Conservation (phyloP, 1,140 invertebrate genomes). For the Sinonovacula constricta region DNA sequence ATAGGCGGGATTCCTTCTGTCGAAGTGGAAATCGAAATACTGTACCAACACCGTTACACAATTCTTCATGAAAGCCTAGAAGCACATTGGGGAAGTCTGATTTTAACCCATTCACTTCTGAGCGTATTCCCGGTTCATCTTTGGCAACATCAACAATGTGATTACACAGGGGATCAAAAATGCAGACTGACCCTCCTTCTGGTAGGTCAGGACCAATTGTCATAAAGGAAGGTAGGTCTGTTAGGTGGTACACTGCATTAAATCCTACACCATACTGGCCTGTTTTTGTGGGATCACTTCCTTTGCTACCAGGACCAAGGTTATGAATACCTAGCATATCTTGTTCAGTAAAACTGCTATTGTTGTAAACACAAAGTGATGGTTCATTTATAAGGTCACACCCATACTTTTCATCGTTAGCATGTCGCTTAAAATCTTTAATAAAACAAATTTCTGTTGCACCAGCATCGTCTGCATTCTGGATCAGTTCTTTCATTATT, state of each 20-base stretch:
- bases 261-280: constrained; percentile 76
- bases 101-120: constrained; percentile 50
- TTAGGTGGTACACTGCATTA: constrained; percentile 76
- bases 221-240: constrained; percentile 73
- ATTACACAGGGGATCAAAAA: constrained; percentile 72
- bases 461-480: constrained; percentile 78
- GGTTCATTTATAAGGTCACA: constrained; percentile 69
- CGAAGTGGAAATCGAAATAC: constrained; percentile 69
- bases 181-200: constrained; percentile 61
- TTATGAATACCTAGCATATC: constrained; percentile 73
- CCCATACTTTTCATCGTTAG: constrained; percentile 42
- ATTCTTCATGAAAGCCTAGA: constrained; percentile 53
- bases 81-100: constrained; percentile 61
- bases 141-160: constrained; percentile 57
- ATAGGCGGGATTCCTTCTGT: constrained; percentile 54
- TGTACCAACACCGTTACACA: constrained; percentile 52
- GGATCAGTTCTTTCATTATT: constrained; percentile 68
- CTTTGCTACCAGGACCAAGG: constrained; percentile 71
- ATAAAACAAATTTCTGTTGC: constrained; percentile 72
- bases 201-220: constrained; percentile 56
- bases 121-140: constrained; percentile 61
- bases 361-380: constrained; percentile 73
- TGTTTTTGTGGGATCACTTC: constrained; percentile 63
- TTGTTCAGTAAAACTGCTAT: constrained; percentile 67
- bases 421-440: constrained; percentile 59